Conservation (phyloP, 1,140 invertebrate species). For the Atopsyche davidsoni region DNA sequence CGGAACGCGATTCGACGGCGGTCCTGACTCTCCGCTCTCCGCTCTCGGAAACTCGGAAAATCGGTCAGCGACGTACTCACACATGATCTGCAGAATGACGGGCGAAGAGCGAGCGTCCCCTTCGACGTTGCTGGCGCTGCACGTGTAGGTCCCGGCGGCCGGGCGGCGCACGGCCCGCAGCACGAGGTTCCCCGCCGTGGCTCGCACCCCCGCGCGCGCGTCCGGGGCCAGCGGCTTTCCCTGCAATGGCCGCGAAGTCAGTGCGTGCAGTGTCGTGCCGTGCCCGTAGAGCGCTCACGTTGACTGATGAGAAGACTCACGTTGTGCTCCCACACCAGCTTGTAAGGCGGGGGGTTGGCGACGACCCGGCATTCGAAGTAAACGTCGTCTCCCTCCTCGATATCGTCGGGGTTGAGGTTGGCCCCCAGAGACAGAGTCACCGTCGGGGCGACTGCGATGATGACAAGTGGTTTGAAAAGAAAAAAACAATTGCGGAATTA, state of each 20-base stretch:
- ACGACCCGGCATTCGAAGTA: conserved; percentile 80
- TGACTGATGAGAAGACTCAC: conserved; percentile 47
- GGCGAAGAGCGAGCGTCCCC: conserved; percentile 75
- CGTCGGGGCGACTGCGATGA: conserved; percentile 65
- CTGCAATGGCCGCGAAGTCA: conserved; percentile 45
- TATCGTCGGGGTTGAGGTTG: conserved; percentile 70
- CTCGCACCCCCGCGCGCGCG: conserved; percentile 73
- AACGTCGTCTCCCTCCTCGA: conserved; percentile 79
- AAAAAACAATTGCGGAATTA: no score
- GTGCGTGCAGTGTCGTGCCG: not conserved
- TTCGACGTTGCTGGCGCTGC: conserved; percentile 79
- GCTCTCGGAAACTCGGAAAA: no score
- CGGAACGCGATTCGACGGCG: no score
- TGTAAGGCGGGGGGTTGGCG: conserved; percentile 68
- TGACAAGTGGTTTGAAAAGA: no score
- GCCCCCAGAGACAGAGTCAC: conserved; percentile 69
- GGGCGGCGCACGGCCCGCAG: conserved; percentile 68
- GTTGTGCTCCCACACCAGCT: conserved; percentile 71
- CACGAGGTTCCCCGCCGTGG: conserved; percentile 71
- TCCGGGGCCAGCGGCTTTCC: conserved; percentile 75
- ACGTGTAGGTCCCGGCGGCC: conserved; percentile 77
- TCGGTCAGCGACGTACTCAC: conserved; percentile 58
- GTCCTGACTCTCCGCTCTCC: no score
- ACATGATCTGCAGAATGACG: conserved; percentile 78
- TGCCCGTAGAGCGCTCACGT: not conserved